These are phyloP conservation scores for Aphelocoma coerulescens DNA, from an alignment of 2,113 vertebrate species.

Conservation along the genomic window DNA sequence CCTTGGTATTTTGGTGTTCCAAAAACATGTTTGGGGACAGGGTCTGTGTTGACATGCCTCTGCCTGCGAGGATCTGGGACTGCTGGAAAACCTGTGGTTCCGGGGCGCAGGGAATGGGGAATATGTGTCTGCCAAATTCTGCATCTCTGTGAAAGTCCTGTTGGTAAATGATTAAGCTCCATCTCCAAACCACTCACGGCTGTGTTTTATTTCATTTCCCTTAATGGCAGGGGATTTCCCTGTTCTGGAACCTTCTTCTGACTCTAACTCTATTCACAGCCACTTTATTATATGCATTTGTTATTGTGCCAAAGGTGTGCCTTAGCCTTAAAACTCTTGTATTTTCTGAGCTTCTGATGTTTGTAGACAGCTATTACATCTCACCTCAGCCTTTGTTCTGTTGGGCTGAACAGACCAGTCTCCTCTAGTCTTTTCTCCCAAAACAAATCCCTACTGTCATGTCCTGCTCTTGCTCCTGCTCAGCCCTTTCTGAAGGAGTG, in stretches of 20 bases:
- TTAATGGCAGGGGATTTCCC: not conserved
- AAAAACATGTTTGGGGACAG: not conserved
- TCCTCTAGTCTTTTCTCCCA: not conserved
- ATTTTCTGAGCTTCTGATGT: not conserved
- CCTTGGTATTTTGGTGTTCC: not conserved
- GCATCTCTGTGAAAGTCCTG: not conserved
- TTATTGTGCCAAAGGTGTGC: not conserved
- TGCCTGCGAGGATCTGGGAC: not conserved
- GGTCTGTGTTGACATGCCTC: not conserved
- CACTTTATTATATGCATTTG: not conserved
- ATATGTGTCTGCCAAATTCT: not conserved
- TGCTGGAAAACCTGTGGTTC: not conserved
- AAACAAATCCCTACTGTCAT: not conserved
- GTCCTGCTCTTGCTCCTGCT: not conserved
- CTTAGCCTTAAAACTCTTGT: not conserved
- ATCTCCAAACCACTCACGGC: not conserved
- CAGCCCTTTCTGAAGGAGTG: not conserved
- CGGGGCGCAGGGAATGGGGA: not conserved
- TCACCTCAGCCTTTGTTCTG: not conserved
- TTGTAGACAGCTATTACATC: not conserved
- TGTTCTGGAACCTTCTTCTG: not conserved
- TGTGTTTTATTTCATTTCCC: conserved; percentile 17
- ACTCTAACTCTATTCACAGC: not conserved
- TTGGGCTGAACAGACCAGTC: not conserved
- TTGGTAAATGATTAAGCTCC: not conserved